phyloP scores from a whole-genome alignment of 1,140 invertebrate genomes.

The Drosophila fuyamai region DNA sequence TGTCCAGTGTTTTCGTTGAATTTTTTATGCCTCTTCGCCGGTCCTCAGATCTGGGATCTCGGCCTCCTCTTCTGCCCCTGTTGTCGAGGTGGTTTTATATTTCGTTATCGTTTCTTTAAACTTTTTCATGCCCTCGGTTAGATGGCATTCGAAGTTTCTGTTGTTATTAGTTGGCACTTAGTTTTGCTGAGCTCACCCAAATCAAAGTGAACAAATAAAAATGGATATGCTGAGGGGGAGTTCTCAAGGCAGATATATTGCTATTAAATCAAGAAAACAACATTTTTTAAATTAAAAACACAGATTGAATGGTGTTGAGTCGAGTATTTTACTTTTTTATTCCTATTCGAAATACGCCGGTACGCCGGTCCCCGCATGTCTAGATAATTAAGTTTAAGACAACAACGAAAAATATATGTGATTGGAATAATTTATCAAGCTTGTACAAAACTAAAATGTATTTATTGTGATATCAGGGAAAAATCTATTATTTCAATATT shows the following conservation, averaged over 20 bases:
- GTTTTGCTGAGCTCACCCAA: conserved; percentile 28
- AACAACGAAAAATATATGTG: no score
- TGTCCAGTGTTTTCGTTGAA: conserved; percentile 37
- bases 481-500: no score
- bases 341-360: no score
- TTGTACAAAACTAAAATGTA: no score
- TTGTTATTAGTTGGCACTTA: conserved; percentile 37
- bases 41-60: background rate
- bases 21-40: conserved; percentile 56
- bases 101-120: conserved; percentile 54
- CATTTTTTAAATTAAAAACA: background rate
- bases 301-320: no score
- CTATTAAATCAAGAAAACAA: background rate
- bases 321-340: no score
- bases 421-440: no score
- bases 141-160: conserved; percentile 26
- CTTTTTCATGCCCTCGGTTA: conserved; percentile 41
- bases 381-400: no score
- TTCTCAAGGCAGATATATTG: background rate
- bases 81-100: conserved; percentile 42
- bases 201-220: conserved; percentile 17
- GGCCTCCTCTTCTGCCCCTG: background rate
- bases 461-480: no score
- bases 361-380: no score
- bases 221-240: background rate